Conservation (phyloP, 2,888 invertebrate genomes). For the Clitarchus hookeri region DNA sequence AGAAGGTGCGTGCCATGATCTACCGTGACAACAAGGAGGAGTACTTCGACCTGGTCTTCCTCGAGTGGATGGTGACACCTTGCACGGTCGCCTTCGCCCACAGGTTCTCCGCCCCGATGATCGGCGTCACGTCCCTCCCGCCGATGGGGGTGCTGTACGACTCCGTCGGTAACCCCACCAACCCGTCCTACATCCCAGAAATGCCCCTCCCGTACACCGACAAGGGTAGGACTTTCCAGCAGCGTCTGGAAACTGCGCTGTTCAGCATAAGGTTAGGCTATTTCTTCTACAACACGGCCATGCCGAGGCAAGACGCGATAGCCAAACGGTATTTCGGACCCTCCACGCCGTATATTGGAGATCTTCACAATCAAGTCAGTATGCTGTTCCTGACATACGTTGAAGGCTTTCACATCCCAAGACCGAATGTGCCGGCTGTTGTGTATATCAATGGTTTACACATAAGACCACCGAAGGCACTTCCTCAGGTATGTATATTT, state of each 20-base stretch:
- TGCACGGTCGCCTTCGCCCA: conserved; percentile 57
- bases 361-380: not conserved
- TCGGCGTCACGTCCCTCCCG: not conserved
- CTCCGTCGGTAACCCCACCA: not conserved
- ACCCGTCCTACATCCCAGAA: too few relatives aligned
- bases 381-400: not conserved
- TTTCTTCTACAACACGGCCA: not conserved
- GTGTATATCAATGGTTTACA: not conserved
- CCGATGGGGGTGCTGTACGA: not conserved
- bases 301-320: too few relatives aligned
- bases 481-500: not conserved
- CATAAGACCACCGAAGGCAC: not conserved
- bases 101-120: not conserved
- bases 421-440: not conserved
- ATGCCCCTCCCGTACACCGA: not conserved
- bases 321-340: not conserved
- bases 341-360: not conserved
- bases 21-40: conserved; percentile 36
- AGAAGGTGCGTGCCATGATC: conserved; percentile 20
- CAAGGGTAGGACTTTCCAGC: not conserved
- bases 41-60: conserved; percentile 61
- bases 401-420: not conserved
- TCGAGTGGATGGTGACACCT: conserved; percentile 59
- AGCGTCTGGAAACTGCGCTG: not conserved
- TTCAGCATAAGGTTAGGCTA: not conserved